Evolutionary conservation across 2,797 vertebrate genomes (phyloP).

Genomic region (Menidia menidia): DNA sequence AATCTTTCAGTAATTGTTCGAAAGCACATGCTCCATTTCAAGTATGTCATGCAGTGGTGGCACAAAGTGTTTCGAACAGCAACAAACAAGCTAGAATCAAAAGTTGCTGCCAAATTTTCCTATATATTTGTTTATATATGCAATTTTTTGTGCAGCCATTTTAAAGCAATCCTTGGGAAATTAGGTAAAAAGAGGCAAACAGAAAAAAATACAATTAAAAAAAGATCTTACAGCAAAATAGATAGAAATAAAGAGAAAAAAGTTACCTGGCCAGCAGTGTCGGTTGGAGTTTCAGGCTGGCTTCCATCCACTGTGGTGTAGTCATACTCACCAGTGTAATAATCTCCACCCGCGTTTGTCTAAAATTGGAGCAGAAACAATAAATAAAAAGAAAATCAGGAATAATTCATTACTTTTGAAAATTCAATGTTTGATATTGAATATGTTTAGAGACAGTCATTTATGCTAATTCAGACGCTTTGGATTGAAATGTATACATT

Average conservation of each 20-base stretch:
- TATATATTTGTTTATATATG: no score
- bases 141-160: no score
- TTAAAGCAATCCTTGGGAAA: no score
- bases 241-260: background rate
- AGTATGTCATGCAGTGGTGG: no score
- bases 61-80: no score
- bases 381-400: background rate
- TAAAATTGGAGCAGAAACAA: conserved; percentile 42
- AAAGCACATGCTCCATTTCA: no score
- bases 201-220: no score
- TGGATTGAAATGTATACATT: background rate
- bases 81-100: no score
- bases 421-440: background rate
- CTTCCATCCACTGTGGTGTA: conserved; percentile 85
- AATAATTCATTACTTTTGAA: background rate
- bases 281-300: conserved; percentile 85
- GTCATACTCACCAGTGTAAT: conserved; percentile 84
- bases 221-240: no score
- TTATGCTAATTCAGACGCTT: background rate
- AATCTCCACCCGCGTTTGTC: conserved; percentile 85
- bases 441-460: background rate
- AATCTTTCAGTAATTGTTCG: background rate
- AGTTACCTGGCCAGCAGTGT: conserved; percentile 86
- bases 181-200: no score
- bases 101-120: no score